A percentile compares a stretch with the other conserved stretches of the same genome.
phyloP scores from a whole-genome alignment of 2,888 invertebrate genomes.

The Eutolmus rufibarbis region DNA sequence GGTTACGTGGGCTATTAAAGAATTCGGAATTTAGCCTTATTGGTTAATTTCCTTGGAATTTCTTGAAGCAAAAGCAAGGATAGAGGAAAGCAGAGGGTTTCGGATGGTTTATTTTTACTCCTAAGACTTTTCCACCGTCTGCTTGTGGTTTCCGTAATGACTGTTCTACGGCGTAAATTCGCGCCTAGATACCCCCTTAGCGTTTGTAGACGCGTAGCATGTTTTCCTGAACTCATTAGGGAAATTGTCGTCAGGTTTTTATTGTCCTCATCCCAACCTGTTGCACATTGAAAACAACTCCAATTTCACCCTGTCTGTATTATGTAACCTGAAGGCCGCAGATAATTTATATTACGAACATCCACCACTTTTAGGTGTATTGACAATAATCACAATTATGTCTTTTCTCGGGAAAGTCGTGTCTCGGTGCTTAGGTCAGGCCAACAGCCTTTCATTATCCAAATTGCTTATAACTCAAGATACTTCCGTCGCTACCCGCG shows the following conservation, averaged over 20 bases:
- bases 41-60: neutral
- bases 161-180: neutral
- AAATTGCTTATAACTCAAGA: conserved; percentile 30
- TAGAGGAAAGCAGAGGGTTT: neutral
- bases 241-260: neutral
- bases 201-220: neutral
- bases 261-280: conserved; percentile 7
- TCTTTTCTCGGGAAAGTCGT: neutral
- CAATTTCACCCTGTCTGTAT: neutral
- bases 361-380: neutral
- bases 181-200: neutral
- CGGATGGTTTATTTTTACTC: neutral
- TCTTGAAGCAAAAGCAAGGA: neutral
- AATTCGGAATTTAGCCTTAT: neutral
- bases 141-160: neutral
- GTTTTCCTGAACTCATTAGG: neutral
- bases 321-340: conserved; percentile 1
- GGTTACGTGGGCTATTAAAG: neutral
- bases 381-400: conserved; percentile 28
- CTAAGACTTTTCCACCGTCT: neutral
- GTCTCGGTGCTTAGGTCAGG: neutral
- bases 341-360: neutral
- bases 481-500: neutral
- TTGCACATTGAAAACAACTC: conserved; percentile 3
- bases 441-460: conserved; percentile 25